Evolutionary conservation across 2,797 vertebrate species (phyloP).

Genomic region (Ateles fusciceps): DNA sequence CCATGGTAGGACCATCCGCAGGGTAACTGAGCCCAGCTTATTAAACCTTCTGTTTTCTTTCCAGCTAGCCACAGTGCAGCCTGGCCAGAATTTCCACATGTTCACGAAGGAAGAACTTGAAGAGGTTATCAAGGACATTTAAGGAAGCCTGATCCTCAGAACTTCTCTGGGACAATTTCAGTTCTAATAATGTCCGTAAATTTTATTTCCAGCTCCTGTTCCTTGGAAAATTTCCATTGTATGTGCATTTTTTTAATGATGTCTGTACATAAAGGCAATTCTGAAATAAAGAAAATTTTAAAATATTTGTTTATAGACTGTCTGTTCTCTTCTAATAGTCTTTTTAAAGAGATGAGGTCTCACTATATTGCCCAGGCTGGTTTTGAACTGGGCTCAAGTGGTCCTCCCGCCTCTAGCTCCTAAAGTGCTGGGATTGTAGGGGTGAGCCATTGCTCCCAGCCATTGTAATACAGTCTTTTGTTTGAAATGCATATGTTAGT

Average conservation of each 20-base stretch:
- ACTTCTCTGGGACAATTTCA: constrained; percentile 70
- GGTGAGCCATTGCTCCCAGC: background rate
- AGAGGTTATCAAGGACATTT: constrained; percentile 99
- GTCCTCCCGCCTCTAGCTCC: background rate
- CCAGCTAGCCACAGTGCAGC: constrained; percentile 96
- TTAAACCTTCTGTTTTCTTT: constrained; percentile 79
- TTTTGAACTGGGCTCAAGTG: background rate
- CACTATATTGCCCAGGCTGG: background rate
- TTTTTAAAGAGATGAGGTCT: background rate
- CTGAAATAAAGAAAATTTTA: constrained; percentile 78
- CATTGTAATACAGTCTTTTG: background rate
- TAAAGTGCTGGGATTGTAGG: background rate
- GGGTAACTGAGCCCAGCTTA: background rate
- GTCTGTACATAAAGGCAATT: constrained; percentile 85
- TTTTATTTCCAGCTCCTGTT: constrained; percentile 77
- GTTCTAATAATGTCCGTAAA: constrained; percentile 72
- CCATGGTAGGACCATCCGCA: background rate
- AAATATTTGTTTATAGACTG: constrained; percentile 80
- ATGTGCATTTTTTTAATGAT: constrained; percentile 82
- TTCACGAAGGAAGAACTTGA: constrained; percentile 99
- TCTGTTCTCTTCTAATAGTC: background rate
- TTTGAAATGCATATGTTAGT: background rate
- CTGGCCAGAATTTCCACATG: constrained; percentile 99
- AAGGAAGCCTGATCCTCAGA: constrained; percentile 69
- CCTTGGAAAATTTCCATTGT: constrained; percentile 64